Base-by-base conservation (phyloP, 2,113 vertebrate species). In the Sapayoa aenigma region DNA sequence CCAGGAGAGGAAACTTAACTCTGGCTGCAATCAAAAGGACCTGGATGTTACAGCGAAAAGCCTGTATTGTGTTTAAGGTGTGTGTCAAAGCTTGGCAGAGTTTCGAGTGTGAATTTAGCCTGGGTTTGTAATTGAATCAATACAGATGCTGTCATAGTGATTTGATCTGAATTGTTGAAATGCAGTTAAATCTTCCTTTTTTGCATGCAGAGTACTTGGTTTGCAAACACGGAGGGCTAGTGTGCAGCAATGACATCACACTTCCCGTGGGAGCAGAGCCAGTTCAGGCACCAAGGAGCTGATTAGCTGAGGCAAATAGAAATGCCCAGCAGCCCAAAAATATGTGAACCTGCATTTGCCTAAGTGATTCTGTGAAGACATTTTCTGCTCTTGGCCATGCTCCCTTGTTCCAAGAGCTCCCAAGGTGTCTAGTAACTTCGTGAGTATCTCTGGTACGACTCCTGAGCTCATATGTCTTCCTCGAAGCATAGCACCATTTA, bases 401-500 rank as follows among this genome's bases (percentile, higher is more conserved):
- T 66, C 17, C 11, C 15, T 62, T 84, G 18, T 75, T 85, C 33
- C 44, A 93, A 65, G 33, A 27, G 33, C 5, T 83, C 18, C 65
- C 9, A 8, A 58, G 10, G 5, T 18, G 2, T 33, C 62, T 71
- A 21, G 58, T 9, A 88, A 18, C 11, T 58, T 27, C 50, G 7
- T 11, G 13, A 10, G 1, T n/a, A 12, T 13, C 41, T 63, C 13
- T 66, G 35, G 14, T 74, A 27, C 46, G 16, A 50, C 7, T 63
- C 21, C 13, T 49, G 47, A 79, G 21, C 16, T 85, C n/a, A 39
- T 19, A n/a, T 31, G 20, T 30, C 16, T 15, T 47, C 27, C 19
- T 59, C 0, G 0, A 88, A 75, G 19, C 25, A 67, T 0, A 8
- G 21, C 6, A 35, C 9, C 24, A 56, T 12, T 42, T 74, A 80